These are phyloP conservation scores for Alligator sinensis DNA, from an alignment of 2,113 vertebrate genomes.

Conservation along the genomic window DNA sequence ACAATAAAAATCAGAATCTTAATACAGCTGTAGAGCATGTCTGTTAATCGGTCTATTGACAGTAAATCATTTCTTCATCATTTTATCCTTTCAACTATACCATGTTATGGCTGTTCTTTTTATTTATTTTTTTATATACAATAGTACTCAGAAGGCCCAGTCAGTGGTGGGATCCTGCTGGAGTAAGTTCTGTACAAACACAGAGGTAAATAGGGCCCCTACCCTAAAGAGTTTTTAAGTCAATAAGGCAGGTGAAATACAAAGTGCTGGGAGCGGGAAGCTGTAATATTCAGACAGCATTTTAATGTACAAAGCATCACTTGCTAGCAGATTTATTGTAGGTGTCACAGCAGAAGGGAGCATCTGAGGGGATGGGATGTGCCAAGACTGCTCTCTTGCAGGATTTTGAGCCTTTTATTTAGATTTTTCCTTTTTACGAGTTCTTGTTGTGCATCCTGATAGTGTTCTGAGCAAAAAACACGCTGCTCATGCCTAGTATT, in stretches of 20 bases:
- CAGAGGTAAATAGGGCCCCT: neutral
- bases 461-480: neutral
- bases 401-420: neutral
- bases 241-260: neutral
- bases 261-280: neutral
- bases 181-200: neutral
- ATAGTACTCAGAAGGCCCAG: neutral
- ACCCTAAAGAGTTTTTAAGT: neutral
- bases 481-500: neutral
- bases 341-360: neutral
- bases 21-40: neutral
- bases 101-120: neutral
- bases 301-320: neutral
- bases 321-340: neutral
- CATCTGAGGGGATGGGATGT: neutral
- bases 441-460: neutral
- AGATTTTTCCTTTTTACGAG: neutral
- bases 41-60: neutral
- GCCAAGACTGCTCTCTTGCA: neutral
- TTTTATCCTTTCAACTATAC: rapidly evolving
- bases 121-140: neutral
- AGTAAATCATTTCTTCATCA: neutral
- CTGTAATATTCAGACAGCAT: neutral
- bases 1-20: neutral
- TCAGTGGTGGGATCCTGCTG: neutral